phyloP scores from a whole-genome alignment of 2,888 invertebrate species.

The Platycheirus albimanus region DNA sequence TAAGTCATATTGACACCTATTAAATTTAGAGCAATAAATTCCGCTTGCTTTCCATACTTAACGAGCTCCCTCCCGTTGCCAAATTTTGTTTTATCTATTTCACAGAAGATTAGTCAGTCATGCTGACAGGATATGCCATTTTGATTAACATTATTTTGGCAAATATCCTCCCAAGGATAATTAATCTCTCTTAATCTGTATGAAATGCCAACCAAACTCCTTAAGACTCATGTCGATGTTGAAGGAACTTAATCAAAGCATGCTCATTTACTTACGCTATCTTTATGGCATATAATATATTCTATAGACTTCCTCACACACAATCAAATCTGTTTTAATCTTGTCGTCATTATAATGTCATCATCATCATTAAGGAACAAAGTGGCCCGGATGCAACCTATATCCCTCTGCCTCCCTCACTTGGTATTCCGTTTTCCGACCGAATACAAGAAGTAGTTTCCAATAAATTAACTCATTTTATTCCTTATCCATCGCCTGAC shows the following conservation, averaged over 20 bases:
- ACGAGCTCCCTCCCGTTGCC: no score
- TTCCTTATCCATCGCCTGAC: background rate
- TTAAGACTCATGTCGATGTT: background rate
- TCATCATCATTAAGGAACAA: constrained; percentile 6
- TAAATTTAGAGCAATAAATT: no score
- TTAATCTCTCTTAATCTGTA: constrained; percentile 1
- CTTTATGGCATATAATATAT: no score
- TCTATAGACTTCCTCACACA: background rate
- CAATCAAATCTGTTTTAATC: background rate
- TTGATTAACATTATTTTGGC: background rate
- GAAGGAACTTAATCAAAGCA: background rate
- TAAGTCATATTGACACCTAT: no score
- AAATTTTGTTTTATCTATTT: background rate
- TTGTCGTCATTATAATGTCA: constrained; percentile 10
- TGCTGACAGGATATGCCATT: background rate
- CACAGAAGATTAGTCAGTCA: background rate
- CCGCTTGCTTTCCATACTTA: no score
- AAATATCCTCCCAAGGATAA: background rate
- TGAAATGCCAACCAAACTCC: background rate
- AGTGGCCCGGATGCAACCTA: background rate
- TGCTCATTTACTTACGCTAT: background rate
- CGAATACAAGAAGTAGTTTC: background rate
- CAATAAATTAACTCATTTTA: constrained; percentile 7
- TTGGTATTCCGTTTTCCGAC: no score
- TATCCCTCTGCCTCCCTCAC: no score